Conservation (phyloP, 2,113 vertebrate species). For the Diphyllodes magnificus region DNA sequence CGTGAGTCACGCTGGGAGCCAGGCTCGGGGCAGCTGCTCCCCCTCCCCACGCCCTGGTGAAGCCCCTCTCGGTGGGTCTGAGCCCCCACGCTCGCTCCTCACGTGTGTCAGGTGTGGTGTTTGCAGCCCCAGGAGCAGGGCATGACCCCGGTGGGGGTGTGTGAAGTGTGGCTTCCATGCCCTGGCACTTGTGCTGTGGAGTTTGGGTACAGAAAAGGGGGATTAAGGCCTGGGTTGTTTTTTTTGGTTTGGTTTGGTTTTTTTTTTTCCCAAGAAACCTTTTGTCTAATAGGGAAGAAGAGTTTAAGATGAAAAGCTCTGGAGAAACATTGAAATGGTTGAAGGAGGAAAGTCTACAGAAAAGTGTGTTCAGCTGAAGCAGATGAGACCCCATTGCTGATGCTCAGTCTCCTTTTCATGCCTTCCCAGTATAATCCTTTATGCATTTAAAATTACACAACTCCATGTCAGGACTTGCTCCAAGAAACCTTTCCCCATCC, state of each 20-base stretch:
- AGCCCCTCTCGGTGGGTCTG: rapidly evolving
- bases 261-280: rapidly evolving
- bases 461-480: background rate
- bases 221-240: background rate
- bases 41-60: background rate
- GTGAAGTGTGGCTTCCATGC: rapidly evolving
- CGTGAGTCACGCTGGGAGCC: background rate
- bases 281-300: background rate
- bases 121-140: background rate
- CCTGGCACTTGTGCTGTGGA: background rate
- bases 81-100: rapidly evolving
- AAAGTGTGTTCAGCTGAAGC: background rate
- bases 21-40: background rate
- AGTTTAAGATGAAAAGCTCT: background rate
- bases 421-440: background rate
- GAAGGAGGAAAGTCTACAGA: background rate
- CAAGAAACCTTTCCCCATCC: background rate
- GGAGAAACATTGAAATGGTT: background rate
- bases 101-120: rapidly evolving
- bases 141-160: rapidly evolving
- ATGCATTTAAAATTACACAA: background rate
- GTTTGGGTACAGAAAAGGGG: background rate
- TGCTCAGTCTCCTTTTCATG: background rate
- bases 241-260: too few species aligned
- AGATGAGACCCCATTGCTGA: background rate